Evolutionary conservation across 2,113 vertebrate species (phyloP), one percentile per base, ranked within the genome.

Genomic region (Hipposideros armiger): DNA sequence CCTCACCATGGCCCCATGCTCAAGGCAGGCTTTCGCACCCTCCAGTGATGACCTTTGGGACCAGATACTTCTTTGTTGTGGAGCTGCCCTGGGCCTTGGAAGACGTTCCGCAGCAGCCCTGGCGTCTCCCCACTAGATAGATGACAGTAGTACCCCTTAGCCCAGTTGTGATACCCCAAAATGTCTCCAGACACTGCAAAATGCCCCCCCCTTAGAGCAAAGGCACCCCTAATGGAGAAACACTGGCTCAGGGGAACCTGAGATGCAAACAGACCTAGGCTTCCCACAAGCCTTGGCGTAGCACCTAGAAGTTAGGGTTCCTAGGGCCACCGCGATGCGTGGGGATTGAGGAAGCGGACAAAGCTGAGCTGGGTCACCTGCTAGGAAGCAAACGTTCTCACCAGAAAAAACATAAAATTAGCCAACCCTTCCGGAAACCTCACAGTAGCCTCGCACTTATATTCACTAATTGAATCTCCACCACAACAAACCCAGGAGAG

Each of bases 1-100:
- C 19, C 40, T 45, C 32, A 20, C 26, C 1, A 3, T 5, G 20
- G 26, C 11, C 52, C 15, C 2, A 2, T 0, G 5, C 40, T n/a
- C 32, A 2, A 28, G 22, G 14, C 10, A 24, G 72, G 32, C 28
- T 66, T 67, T 58, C 80, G n/a, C 47, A 36, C 1, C 22, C 42
- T 62, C 67, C 2, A 28, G 66, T 3, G 2, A 0, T 54, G 36
- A n/a, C 67, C 11, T 45, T 56, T 47, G 45, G 54, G 66, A 14
- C 16, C 26, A 2, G 36, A 30, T 13, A 4, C 3, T 26, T 11
- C 74, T 84, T 36, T 20, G 67, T 69, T 3, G 4, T 40, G 45
- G 20, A 32, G 15, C 3, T 89, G 42, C 47, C 85, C 62, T 54
- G 3, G 36, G 72, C 36, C 19, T 30, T 42, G 30, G 20, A 28